A percentile compares a stretch with the other conserved stretches of the same genome.
These are phyloP conservation scores for Anas georgica DNA, from an alignment of 2,797 vertebrate species.

Conservation along the genomic window DNA sequence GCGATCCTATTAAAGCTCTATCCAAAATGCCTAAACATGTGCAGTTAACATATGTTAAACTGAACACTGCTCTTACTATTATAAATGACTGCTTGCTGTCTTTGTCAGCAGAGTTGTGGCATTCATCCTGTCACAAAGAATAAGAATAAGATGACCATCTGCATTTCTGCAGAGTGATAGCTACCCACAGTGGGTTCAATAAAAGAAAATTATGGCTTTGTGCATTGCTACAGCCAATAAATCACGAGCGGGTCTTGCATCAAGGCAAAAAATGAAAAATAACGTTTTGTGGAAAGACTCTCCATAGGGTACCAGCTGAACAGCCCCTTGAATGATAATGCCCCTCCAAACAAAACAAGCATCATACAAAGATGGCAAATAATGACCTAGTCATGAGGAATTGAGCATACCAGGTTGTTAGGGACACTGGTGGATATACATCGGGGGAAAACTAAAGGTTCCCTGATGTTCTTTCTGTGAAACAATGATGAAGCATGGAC, in stretches of 20 bases:
- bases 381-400: neutral
- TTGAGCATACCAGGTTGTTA: neutral
- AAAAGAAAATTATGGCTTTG: conserved; percentile 72
- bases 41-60: conserved; percentile 48
- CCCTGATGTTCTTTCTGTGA: neutral
- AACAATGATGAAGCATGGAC: neutral
- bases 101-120: conserved; percentile 57
- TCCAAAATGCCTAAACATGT: conserved; percentile 38
- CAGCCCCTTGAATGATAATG: conserved; percentile 16
- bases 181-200: conserved; percentile 66
- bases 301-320: neutral
- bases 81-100: conserved; percentile 50
- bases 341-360: conserved; percentile 8
- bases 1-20: neutral
- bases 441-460: neutral
- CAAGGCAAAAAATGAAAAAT: conserved; percentile 51
- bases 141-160: conserved; percentile 74
- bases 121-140: conserved; percentile 62
- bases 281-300: conserved; percentile 21
- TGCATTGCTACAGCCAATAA: conserved; percentile 56
- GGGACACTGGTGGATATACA: neutral
- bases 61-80: conserved; percentile 12
- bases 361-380: neutral
- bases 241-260: conserved; percentile 13
- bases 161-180: conserved; percentile 69